Conservation (phyloP, 2,113 vertebrate genomes). For the Eptesicus fuscus region DNA sequence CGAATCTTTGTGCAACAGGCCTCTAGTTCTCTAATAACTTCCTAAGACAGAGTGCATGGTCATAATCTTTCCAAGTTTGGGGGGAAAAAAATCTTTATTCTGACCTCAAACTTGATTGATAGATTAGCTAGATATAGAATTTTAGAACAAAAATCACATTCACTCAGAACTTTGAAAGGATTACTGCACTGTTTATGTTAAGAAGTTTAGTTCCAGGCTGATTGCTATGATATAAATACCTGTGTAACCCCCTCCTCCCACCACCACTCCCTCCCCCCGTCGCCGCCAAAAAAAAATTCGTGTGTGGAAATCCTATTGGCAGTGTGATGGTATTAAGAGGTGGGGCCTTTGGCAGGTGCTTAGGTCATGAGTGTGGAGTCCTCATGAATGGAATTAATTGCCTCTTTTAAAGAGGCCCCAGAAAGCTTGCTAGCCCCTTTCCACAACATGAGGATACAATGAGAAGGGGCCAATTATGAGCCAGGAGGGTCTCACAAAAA, state of each 20-base stretch:
- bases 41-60: not conserved
- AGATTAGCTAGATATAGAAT: slow-evolving; percentile 1
- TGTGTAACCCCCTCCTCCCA: not conserved
- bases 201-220: not conserved
- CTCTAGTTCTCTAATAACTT: not conserved
- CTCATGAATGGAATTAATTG: not conserved
- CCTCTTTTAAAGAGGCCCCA: not conserved
- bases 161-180: not conserved
- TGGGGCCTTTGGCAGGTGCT: not conserved
- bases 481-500: not conserved
- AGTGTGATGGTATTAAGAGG: not conserved
- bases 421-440: not conserved
- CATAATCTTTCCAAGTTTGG: slow-evolving; percentile 2
- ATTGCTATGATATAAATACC: not conserved
- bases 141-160: not conserved
- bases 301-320: not conserved
- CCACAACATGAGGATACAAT: not conserved
- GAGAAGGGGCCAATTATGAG: not conserved
- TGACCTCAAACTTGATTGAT: not conserved
- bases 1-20: too few species aligned
- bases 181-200: not conserved
- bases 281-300: not conserved
- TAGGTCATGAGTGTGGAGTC: not conserved
- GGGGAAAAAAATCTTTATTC: not conserved
- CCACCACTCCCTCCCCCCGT: too few species aligned